Evolutionary conservation across 1,140 invertebrate genomes (phyloP).

Genomic region (Penaeus indicus): DNA sequence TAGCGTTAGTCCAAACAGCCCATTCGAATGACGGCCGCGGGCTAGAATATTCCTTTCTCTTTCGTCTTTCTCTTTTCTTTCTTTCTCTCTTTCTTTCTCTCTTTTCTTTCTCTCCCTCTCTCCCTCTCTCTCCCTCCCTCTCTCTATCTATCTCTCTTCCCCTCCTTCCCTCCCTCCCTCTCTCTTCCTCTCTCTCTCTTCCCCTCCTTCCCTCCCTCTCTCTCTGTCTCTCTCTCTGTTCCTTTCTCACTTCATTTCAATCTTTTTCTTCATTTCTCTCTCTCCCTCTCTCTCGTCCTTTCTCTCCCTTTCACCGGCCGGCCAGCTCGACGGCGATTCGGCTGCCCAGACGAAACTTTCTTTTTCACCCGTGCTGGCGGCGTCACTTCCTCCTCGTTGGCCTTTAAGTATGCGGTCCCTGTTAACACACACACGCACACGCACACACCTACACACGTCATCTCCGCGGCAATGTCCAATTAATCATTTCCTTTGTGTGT

Average conservation of each 20-base stretch:
- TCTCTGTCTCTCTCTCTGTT: not conserved
- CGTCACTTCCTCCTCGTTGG: too few species aligned
- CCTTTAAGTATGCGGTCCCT: too few species aligned
- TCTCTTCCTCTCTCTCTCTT: not conserved
- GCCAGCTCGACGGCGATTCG: not conserved
- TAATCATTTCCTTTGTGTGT: slow-evolving; percentile 44
- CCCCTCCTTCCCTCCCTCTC: not conserved
- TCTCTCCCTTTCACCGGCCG: not conserved
- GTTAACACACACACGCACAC: not conserved
- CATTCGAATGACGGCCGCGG: not conserved
- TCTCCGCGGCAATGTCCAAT: too few species aligned
- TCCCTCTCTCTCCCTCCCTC: not conserved
- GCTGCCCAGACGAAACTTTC: not conserved
- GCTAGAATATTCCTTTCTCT: too few species aligned
- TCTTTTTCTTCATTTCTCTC: not conserved
- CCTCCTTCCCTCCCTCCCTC: not conserved
- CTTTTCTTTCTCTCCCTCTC: not conserved
- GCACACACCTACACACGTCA: slow-evolving; percentile 11
- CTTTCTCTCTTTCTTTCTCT: not conserved
- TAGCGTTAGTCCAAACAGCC: too few species aligned
- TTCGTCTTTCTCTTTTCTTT: too few species aligned
- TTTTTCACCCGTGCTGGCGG: not conserved
- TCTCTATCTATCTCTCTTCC: not conserved
- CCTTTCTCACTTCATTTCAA: not conserved
- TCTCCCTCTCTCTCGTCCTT: not conserved